Evolutionary conservation across 2,797 vertebrate species (phyloP).

Genomic region (Amblyopsis hoosieri): DNA sequence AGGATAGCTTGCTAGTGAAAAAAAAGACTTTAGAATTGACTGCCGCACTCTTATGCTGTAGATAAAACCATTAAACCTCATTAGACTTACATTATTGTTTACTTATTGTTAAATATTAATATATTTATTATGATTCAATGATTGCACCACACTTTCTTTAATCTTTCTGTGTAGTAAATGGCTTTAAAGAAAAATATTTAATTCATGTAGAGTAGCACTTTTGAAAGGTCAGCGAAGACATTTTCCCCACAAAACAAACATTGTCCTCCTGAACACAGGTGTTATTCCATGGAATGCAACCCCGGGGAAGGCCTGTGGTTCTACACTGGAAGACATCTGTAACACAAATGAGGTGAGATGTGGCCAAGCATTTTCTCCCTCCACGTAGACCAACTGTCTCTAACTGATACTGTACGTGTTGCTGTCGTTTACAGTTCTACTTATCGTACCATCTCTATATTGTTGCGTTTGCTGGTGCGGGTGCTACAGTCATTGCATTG

Average conservation of each 20-base stretch:
- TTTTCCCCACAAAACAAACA: slow-evolving; percentile 24
- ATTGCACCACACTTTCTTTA: too few species aligned
- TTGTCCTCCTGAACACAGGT: slow-evolving; percentile 72
- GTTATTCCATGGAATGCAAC: slow-evolving; percentile 93
- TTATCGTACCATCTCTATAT: slow-evolving; percentile 98
- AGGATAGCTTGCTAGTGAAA: too few species aligned
- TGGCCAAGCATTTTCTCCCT: not conserved
- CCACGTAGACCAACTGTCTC: not conserved
- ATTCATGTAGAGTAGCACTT: not conserved
- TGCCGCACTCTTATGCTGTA: too few species aligned
- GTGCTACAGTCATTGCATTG: slow-evolving; percentile 95
- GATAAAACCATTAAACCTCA: too few species aligned
- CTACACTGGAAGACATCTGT: slow-evolving; percentile 90
- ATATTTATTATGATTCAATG: too few species aligned
- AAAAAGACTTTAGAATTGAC: too few species aligned
- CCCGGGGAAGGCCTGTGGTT: slow-evolving; percentile 92
- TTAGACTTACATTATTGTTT: too few species aligned
- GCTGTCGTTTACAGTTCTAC: slow-evolving; percentile 87
- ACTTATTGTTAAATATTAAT: too few species aligned
- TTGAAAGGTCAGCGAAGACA: slow-evolving; percentile 19
- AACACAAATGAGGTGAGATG: slow-evolving; percentile 90
- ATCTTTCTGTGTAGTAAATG: too few species aligned
- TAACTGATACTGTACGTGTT: not conserved
- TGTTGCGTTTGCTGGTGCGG: slow-evolving; percentile 94
- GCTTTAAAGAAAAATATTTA: not conserved